Percentiles rank a stretch among this genome's conserved stretches.
Evolutionary conservation across 2,797 vertebrate genomes (phyloP).

Genomic region (Mycteria americana): DNA sequence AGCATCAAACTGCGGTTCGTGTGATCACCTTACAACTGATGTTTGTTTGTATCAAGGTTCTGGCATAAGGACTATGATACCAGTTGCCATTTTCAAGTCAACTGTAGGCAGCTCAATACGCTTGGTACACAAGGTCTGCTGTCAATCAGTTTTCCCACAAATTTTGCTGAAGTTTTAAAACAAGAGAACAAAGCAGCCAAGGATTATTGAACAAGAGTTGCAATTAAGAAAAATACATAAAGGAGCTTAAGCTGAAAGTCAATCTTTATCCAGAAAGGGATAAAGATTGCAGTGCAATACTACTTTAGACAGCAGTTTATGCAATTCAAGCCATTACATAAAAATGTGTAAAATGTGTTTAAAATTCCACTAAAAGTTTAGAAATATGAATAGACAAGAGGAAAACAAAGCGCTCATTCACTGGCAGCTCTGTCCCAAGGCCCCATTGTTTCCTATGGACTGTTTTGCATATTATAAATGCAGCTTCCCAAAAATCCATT

Average conservation of each 20-base stretch:
- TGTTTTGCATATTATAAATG: slow-evolving; percentile 52
- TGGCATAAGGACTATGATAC: not conserved
- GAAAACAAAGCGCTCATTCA: slow-evolving; percentile 68
- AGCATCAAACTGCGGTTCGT: not conserved
- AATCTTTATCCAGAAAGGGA: slow-evolving; percentile 4
- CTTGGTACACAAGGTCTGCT: not conserved
- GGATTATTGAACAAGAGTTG: not conserved
- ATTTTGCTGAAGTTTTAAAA: slow-evolving; percentile 1
- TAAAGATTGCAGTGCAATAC: not conserved
- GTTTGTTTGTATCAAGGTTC: not conserved
- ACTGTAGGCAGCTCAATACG: not conserved
- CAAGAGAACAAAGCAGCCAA: not conserved
- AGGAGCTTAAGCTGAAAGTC: slow-evolving; percentile 35
- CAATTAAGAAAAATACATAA: slow-evolving; percentile 28
- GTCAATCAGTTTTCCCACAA: not conserved
- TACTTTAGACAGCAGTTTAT: not conserved
- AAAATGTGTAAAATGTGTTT: slow-evolving; percentile 48
- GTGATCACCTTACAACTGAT: not conserved
- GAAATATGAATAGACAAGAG: slow-evolving; percentile 51
- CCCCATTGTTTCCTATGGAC: slow-evolving; percentile 48
- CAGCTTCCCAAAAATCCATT: slow-evolving; percentile 53
- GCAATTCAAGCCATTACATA: not conserved
- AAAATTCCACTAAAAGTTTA: slow-evolving; percentile 48
- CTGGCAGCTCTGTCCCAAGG: slow-evolving; percentile 43
- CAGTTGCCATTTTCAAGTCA: slow-evolving; percentile 15